Base-by-base conservation (phyloP, 1,140 invertebrate genomes). In the Parapsyche elsis region DNA sequence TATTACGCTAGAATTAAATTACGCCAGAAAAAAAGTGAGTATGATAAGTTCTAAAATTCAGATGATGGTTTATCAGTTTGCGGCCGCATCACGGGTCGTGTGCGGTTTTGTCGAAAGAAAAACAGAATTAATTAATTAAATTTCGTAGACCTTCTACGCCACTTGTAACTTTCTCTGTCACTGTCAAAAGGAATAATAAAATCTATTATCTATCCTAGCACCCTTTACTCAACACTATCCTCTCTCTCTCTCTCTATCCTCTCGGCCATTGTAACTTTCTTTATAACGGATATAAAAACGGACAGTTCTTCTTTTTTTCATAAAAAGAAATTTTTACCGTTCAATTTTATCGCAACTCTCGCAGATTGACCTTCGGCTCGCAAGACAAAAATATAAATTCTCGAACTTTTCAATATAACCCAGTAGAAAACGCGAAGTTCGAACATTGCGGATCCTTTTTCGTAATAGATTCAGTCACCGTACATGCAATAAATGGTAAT, bases 131-230 rank as follows among this genome's bases (percentile, higher is more conserved):
- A n/a, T n/a, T 53, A 53, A 53, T 53, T 12, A n/a, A n/a, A 53
- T 61, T 61, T 0, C 57, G 16, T 4, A 38, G 30, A 38, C 30
- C 30, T 38, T 38, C 30, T 7, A 38, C 30, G 30, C 30, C 30
- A 38, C n/a, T 21, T 16, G 7, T 9, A 61, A 61, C 57, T 61
- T 61, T 61, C 5, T 61, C 57, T 19, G 9, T 61, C 21, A 19
- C n/a, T 16, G 57, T 61, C 16, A 61, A 61, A 61, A 61, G 30
- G 30, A 61, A 61, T 61, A 61, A 61, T 61, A 61, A 61, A 61
- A 61, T 21, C 14, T 61, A 61, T 61, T 16, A 61, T 61, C 7
- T 19, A 21, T 61, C 57, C 16, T 14, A 53, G 30, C 30, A 38
- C 30, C 30, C 30, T 38, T 38, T 7, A 38, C 30, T 38, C 30